Evolutionary conservation across 2,888 invertebrate genomes (phyloP).

Genomic region (Calliphora vomitoria): DNA sequence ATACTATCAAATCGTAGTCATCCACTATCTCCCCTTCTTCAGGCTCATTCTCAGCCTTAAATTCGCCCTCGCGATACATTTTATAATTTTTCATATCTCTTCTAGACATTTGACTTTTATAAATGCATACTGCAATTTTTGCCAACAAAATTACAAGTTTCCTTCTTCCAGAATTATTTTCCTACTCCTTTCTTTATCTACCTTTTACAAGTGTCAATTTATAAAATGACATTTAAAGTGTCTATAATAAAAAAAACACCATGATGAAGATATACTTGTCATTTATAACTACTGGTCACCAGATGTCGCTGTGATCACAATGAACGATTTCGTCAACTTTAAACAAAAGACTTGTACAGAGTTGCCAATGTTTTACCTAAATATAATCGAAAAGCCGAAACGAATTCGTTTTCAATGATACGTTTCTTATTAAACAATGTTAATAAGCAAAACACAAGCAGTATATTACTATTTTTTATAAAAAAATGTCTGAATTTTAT

Average conservation of each 20-base stretch:
- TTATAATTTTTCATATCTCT: constrained; percentile 14
- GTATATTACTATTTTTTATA: too few relatives aligned
- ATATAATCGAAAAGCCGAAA: background rate
- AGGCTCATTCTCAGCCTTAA: constrained; percentile 77
- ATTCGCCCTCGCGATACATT: background rate
- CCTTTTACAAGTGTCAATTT: constrained; percentile 49
- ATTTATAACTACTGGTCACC: background rate
- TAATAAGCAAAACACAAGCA: too few relatives aligned
- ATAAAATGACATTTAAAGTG: constrained; percentile 19
- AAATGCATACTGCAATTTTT: constrained; percentile 20
- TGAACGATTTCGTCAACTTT: background rate
- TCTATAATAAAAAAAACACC: constrained; percentile 38
- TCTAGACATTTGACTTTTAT: constrained; percentile 31
- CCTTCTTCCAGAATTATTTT: constrained; percentile 4
- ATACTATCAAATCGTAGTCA: constrained; percentile 84
- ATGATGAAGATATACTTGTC: background rate
- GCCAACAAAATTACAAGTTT: constrained; percentile 12
- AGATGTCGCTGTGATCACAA: background rate
- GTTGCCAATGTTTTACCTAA: background rate
- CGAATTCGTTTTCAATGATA: background rate
- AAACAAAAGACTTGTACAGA: background rate
- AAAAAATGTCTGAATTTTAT: too few relatives aligned
- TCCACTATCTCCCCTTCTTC: constrained; percentile 84
- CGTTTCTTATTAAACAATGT: too few relatives aligned
- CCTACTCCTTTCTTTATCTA: constrained; percentile 9